Evolutionary conservation across 1,140 invertebrate species (phyloP).

Genomic region (Bombus difficillimus): DNA sequence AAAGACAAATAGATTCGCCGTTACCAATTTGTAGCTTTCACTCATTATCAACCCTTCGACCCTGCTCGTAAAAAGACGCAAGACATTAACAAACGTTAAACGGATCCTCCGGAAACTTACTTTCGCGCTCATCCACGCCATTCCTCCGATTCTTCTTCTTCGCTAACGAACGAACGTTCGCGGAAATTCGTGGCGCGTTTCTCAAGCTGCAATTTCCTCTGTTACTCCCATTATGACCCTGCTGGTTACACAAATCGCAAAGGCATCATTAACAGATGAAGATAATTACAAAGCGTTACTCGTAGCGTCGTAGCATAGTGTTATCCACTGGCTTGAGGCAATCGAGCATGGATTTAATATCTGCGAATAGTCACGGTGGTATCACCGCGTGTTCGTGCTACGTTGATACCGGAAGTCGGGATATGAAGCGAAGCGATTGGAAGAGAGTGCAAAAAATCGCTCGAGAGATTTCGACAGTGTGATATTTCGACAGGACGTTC

Average conservation of each 20-base stretch:
- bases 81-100: not conserved
- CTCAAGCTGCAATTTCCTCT: not conserved
- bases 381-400: not conserved
- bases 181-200: not conserved
- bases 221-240: not conserved
- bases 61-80: not conserved
- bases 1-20: no score
- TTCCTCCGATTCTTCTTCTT: not conserved
- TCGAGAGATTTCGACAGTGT: not conserved
- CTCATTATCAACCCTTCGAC: not conserved
- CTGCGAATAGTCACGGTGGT: not conserved
- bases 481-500: not conserved
- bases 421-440: not conserved
- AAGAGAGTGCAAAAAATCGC: not conserved
- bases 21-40: not conserved
- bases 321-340: not conserved
- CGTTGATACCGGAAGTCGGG: not conserved
- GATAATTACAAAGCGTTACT: slow-evolving; percentile 34
- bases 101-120: not conserved
- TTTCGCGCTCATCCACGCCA: not conserved
- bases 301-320: not conserved
- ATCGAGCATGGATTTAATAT: slow-evolving; percentile 19
- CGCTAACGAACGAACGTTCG: not conserved
- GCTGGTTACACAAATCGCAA: slow-evolving; percentile 24
- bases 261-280: slow-evolving; percentile 38